A percentile compares a stretch with the other conserved stretches of the same genome.
Conservation (phyloP, 2,888 invertebrate species). For the Heliconius erato region DNA sequence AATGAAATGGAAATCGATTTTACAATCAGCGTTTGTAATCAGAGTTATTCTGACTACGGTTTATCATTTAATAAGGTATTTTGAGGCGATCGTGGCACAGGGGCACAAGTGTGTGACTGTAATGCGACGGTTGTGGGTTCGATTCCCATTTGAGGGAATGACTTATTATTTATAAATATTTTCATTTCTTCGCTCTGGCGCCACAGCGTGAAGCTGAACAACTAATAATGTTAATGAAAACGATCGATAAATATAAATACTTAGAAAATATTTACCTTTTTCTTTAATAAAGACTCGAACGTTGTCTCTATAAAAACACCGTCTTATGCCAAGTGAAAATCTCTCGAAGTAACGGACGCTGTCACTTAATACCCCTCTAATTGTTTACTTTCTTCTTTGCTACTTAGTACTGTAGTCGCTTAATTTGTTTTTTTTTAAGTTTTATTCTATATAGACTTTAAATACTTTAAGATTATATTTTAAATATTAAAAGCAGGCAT, state of each 20-base stretch:
- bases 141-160: too few species aligned
- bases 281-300: conserved; percentile 2
- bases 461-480: background rate
- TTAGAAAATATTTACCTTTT: background rate
- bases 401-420: conserved; percentile 33
- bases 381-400: conserved; percentile 40
- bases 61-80: too few species aligned
- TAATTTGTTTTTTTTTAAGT: conserved; percentile 28
- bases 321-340: conserved; percentile 31
- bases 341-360: conserved; percentile 38
- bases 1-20: too few species aligned
- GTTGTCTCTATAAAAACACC: conserved; percentile 28
- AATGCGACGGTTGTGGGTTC: too few species aligned
- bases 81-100: too few species aligned
- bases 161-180: too few species aligned
- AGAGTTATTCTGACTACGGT: too few species aligned
- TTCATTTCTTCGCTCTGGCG: too few species aligned
- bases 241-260: background rate
- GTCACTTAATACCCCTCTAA: conserved; percentile 43
- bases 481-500: background rate
- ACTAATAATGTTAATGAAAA: background rate
- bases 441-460: conserved; percentile 20
- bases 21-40: too few species aligned
- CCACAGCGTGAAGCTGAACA: too few species aligned
- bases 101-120: too few species aligned